phyloP scores from a whole-genome alignment of 1,140 invertebrate species.

The Philaenus spumarius region DNA sequence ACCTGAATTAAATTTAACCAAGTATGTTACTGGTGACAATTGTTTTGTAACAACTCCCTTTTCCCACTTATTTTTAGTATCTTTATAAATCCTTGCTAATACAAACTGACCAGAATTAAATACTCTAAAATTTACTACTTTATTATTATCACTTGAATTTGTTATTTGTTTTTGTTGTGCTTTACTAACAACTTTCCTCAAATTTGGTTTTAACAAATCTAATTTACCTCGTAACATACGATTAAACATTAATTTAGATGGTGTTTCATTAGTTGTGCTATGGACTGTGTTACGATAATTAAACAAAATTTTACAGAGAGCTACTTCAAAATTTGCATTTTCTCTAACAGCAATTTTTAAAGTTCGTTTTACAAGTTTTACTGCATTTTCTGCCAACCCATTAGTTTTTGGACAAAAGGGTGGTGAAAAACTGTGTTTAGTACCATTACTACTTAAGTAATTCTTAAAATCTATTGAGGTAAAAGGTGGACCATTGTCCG shows the following conservation, averaged over 20 bases:
- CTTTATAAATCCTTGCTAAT: not conserved
- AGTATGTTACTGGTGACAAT: not conserved
- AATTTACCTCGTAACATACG: not conserved
- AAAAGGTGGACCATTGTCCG: constrained; percentile 34
- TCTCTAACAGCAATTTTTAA: constrained; percentile 15
- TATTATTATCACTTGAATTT: too few relatives aligned
- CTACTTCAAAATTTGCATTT: constrained; percentile 8
- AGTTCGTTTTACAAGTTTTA: constrained; percentile 24
- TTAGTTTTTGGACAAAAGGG: constrained; percentile 26
- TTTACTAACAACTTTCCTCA: too few relatives aligned
- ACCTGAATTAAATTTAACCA: not conserved
- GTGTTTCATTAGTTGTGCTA: not conserved
- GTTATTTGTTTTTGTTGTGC: too few relatives aligned
- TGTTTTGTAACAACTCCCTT: not conserved
- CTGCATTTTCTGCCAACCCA: constrained; percentile 24
- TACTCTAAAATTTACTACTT: not conserved
- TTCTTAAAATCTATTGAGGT: constrained; percentile 24
- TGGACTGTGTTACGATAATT: constrained; percentile 11
- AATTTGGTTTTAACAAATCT: not conserved
- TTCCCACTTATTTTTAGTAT: not conserved
- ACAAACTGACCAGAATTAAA: not conserved
- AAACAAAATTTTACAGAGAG: constrained; percentile 18
- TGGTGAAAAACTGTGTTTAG: constrained; percentile 22
- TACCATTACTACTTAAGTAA: constrained; percentile 27
- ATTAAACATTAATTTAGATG: not conserved